Conservation (phyloP, 2,797 vertebrate genomes). For the Hypotaenidia okinawae region DNA sequence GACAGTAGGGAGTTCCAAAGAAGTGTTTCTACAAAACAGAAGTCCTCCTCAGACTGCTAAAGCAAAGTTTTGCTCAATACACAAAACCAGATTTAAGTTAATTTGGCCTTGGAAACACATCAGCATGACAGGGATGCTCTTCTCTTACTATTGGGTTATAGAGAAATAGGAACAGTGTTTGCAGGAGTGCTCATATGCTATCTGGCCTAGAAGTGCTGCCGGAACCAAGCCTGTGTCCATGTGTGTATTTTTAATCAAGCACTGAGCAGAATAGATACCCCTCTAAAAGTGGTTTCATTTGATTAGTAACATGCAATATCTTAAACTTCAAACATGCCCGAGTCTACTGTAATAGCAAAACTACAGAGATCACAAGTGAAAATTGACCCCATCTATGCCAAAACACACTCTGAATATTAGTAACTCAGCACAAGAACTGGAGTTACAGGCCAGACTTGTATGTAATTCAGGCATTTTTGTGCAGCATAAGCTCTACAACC, state of each 20-base stretch:
- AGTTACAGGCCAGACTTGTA: background rate
- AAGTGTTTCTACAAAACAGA: background rate
- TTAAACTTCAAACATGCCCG: background rate
- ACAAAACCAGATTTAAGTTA: background rate
- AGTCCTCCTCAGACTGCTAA: background rate
- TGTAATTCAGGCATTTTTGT: background rate
- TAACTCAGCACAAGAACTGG: background rate
- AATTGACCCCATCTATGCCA: background rate
- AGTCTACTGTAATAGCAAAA: background rate
- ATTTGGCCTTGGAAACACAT: background rate
- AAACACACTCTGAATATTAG: background rate
- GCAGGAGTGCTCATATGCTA: background rate
- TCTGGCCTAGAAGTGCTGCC: background rate
- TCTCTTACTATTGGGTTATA: background rate
- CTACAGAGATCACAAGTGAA: background rate
- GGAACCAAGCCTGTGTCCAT: background rate
- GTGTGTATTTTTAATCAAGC: background rate
- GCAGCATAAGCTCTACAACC: background rate
- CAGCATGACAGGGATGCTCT: background rate
- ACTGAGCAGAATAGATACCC: background rate
- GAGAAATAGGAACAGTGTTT: background rate
- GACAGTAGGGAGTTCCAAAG: background rate
- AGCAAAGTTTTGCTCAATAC: background rate
- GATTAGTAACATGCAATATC: background rate
- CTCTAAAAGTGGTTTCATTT: background rate